Base-by-base conservation (phyloP, 2,113 vertebrate species). In the Percina caprodes region DNA sequence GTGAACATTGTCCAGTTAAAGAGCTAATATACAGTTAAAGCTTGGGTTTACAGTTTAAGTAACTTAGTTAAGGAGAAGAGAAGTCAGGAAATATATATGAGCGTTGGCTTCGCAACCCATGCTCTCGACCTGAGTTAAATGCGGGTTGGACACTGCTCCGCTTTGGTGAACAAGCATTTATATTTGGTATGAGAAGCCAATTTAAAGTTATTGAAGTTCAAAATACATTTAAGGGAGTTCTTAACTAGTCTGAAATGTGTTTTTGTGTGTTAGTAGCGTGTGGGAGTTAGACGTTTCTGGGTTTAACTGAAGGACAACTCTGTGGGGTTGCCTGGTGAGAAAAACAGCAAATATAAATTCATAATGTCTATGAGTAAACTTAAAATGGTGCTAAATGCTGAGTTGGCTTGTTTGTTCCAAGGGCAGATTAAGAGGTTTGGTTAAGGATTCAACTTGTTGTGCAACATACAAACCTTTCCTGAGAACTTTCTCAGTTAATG, bases 401-500 rank as follows among this genome's bases (percentile, higher is more conserved):
- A 80, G 23, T 62, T 61, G 62, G 74, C 80, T 69, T 78, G 80
- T 90, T 81, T 84, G 23, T 73, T 60, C 45, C 56, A 23, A 72
- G 35, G 55, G 69, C 30, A 60, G 48, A 69, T 83, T 67, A 83
- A 80, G 80, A 77, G 54, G 62, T 70, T 85, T 54, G 58, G 65
- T 83, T 18, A 74, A 81, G 35, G 55, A 59, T 56, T 82, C 51
- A 21, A 61, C n/a, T 84, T 77, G 74, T 85, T 85, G 70, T 80
- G 80, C 74, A 86, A 87, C 82, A 71, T 26, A 46, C 76, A n/a
- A 75, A 48, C 63, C 33, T 72, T 71, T 73, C 54, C 39, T 19
- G 33, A 77, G 61, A 71, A 73, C 56, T 84, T 69, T 30, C 71
- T 60, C 49, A 69, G 77, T 74, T 85, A 67, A 42, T 68, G 71